Evolutionary conservation across 2,888 invertebrate genomes (phyloP).

Genomic region (Zhuqinia jingwanae): DNA sequence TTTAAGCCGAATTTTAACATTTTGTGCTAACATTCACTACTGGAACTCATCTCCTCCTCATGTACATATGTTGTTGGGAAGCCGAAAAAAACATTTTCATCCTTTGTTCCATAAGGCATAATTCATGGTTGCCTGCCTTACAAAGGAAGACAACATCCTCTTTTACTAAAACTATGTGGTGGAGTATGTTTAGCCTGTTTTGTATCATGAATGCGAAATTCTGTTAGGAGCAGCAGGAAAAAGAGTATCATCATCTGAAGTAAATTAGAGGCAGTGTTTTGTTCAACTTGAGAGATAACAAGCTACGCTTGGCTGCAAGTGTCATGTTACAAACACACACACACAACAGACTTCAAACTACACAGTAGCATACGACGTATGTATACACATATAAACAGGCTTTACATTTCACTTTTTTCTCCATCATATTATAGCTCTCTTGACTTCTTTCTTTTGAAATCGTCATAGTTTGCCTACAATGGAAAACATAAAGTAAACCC

Average conservation of each 20-base stretch:
- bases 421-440: neutral
- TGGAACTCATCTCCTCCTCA: neutral
- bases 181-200: neutral
- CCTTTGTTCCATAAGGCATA: neutral
- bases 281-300: conserved; percentile 59
- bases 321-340: conserved; percentile 46
- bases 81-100: neutral
- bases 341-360: neutral
- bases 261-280: conserved; percentile 49
- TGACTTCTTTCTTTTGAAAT: neutral
- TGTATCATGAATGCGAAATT: neutral
- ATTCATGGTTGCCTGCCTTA: no score
- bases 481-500: no score
- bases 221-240: neutral
- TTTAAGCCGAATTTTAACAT: conserved; percentile 34
- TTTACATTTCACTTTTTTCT: neutral
- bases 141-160: neutral
- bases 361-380: no score
- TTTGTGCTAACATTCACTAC: conserved; percentile 38
- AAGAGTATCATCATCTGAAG: conserved; percentile 30
- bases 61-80: neutral
- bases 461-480: no score
- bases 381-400: no score
- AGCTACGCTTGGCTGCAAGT: conserved; percentile 52
- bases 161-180: neutral